Evolutionary conservation across 2,888 invertebrate species (phyloP), one percentile per base, ranked within the genome.

Genomic region (Teinopalpus imperialis): DNA sequence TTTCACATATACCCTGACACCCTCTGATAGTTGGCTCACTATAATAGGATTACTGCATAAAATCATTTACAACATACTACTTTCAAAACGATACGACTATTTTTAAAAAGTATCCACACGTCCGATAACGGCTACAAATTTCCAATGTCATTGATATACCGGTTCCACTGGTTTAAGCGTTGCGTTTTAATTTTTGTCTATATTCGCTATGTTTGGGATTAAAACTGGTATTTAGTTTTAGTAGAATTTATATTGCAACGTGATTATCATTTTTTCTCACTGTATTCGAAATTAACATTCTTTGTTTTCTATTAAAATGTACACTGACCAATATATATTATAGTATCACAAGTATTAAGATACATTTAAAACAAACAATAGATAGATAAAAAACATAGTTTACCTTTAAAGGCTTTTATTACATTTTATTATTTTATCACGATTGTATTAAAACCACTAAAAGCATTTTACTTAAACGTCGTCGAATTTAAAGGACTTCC

Each of bases 1-100:
- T 53, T 51, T 52, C 51, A 54, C 58, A 53, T 54, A 53, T 53
- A 52, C 34, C 39, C 41, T 37, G 47, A 10, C 46, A 53, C 59
- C 49, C 54, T 52, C 53, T 51, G 37, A 18, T 30, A 45, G 36
- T 14, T 36, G 45, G 46, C 30, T 48, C 21, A 26, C 8, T 30
- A 10, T 46, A 34, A 34, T 18, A 16, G 29, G 40, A 46, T 35
- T 40, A 34, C 32, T 3, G 26, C 12, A 31, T 37, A 10, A 34
- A 27, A 13, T 3, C 39, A 29, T 26, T 45, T 40, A 34, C 16
- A 29, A 40, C 26, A 0, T 29, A 13, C 43, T 35, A 40, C 40
- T 29, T 14, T 29, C 1, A 5, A 20, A 20, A 26, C 32, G 31
- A 20, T 14, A 14, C 39, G 14, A 32, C n/a, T 20, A 26, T 26